Evolutionary conservation across 2,888 invertebrate genomes (phyloP), one percentile per base, ranked within the genome.

Genomic region (Rhogogaster chlorosoma): DNA sequence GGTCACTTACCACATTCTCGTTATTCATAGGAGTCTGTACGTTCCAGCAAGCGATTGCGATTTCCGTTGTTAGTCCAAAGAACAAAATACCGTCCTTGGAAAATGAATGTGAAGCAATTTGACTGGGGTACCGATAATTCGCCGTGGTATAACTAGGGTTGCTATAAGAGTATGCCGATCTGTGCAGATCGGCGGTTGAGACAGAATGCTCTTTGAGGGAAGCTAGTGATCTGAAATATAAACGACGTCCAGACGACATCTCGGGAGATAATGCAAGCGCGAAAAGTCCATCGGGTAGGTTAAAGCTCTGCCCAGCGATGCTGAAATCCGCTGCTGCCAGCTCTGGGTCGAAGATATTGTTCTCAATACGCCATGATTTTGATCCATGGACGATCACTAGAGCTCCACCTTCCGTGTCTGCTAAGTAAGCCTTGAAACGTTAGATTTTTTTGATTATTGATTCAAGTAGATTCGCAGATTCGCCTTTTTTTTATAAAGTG

Each of bases 261-360:
- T 73, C 42, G 0, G 96, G 95, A 1, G 96, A 95, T 10, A 97
- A 88, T 0, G 96, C 95, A 94, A 97, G 94, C 0, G 96, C 96
- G 0, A 97, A 91, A 0, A 96, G 90, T 0, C 97, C 96, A 88
- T 97, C 96, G 95, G 95, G 95, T 67, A 96, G 90, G 82, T 95
- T 95, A 89, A 97, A 96, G 75, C 93, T 94, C 88, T 95, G 95
- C 3, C 95, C 96, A 1, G 91, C 91, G 2, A 94, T 89, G 18
- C 88, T 89, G 32, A 88, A 85, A 6, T 86, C 61, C 1, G 45
- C 0, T n/a, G 87, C 12, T 78, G n/a, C 10, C 64, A 71, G 83
- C 32, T 89, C 88, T 18, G 87, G 86, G 12, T 45, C 61, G 38
- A 88, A 89, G 0, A 87, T 83, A 0, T 85, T 70, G 2, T 88